These are phyloP conservation scores for Platalea minor DNA, from an alignment of 2,797 vertebrate genomes.

Conservation along the genomic window DNA sequence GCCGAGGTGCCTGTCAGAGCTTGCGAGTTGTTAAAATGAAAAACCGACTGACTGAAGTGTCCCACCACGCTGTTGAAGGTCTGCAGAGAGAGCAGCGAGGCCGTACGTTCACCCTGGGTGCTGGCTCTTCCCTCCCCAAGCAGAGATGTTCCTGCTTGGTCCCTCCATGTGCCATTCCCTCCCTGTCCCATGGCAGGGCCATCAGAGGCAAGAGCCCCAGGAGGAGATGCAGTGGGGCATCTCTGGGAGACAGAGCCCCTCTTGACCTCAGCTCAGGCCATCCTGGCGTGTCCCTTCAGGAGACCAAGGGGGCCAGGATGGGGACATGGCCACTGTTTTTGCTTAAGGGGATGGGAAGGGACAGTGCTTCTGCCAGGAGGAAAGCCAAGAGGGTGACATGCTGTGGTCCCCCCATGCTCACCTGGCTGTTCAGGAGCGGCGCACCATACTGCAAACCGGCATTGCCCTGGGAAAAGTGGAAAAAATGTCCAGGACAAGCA, in stretches of 20 bases:
- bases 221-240: background rate
- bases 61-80: slow-evolving; percentile 75
- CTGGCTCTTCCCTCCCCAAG: background rate
- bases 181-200: background rate
- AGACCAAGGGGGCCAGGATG: rapidly evolving
- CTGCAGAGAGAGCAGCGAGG: slow-evolving; percentile 39
- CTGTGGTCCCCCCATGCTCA: slow-evolving; percentile 18
- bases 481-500: background rate
- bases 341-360: background rate
- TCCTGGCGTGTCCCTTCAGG: background rate
- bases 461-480: slow-evolving; percentile 34
- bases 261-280: background rate
- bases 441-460: slow-evolving; percentile 4
- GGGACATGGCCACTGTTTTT: background rate
- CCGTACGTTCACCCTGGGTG: rapidly evolving
- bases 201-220: background rate
- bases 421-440: slow-evolving; percentile 65
- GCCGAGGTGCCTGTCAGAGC: slow-evolving; percentile 78
- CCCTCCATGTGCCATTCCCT: background rate
- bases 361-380: background rate
- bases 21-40: slow-evolving; percentile 76
- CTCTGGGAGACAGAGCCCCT: background rate
- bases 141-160: background rate
- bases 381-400: background rate
- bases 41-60: slow-evolving; percentile 80